Base-by-base conservation (phyloP, 92 coral and sea anemone genomes). In the Blastomussa wellsi region DNA sequence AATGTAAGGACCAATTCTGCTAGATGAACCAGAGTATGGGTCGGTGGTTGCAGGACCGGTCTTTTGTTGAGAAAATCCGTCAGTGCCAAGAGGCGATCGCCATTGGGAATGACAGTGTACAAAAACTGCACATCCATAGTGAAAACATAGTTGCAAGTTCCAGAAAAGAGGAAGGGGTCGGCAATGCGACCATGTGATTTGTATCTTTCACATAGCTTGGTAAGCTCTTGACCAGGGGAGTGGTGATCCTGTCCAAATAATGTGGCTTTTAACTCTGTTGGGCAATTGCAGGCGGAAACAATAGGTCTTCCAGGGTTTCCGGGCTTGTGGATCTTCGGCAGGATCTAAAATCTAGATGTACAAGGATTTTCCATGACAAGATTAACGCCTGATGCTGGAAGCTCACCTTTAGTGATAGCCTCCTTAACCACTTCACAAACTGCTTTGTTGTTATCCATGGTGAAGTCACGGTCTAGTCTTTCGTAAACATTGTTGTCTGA, bases 261-360 rank as follows among this genome's bases (percentile, higher is more conserved):
- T 33, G 72, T 76, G 3, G 88, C 76, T 47, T 49, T 77, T 1
- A 75, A 33, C 77, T 84, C 91, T 1, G 88, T 84, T 44, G 79
- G 84, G 51, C 89, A 86, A 47, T 36, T 47, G 24, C 83, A 47
- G 39, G 89, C 78, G 17, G 84, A 86, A 48, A 88, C 87, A 69
- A 88, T 83, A 29, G 88, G 91, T 37, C 91, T 71, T 59, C 91
- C 91, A 75, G 89, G 89, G 28, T 51, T 66, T 15, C 74, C 52
- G 51, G 91, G 59, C 47, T 88, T 88, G 81, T 88, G 91, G 13
- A 88, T 88, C 38, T 88, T 84, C 0, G 91, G 91, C 24, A 77
- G 55, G 29, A 88, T n/a, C 70, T 88, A 83, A 22, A 88, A 33
- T 8, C n/a, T 29, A 53, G 89, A 59, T 31, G 72, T 88, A 20